Conservation (phyloP, 35 echinoderm and acorn worm genomes). For the Stichopus chloronotus region DNA sequence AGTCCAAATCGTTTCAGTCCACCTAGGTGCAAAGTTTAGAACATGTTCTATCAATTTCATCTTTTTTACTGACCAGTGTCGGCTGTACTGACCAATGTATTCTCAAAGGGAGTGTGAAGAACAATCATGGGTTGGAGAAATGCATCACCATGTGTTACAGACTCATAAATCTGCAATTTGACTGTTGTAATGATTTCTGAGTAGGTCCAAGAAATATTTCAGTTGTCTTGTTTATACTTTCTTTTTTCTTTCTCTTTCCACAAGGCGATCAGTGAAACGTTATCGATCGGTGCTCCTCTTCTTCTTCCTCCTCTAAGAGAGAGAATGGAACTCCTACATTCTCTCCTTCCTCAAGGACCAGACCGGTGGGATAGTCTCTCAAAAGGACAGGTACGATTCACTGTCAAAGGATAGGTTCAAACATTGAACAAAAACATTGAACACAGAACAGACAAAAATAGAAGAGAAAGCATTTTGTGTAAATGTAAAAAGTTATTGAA, state of each 20-base stretch:
- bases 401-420: too few species aligned
- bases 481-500: too few species aligned
- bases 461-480: too few species aligned
- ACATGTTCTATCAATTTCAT: too few species aligned
- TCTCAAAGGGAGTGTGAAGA: too few species aligned
- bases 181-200: not conserved
- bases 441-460: too few species aligned
- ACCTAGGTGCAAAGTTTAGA: too few species aligned
- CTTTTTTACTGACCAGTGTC: too few species aligned
- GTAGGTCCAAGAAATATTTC: not conserved
- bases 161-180: not conserved
- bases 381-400: conserved; percentile 82
- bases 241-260: conserved; percentile 10
- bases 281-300: conserved; percentile 94
- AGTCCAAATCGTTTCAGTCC: too few species aligned
- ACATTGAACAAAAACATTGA: too few species aligned
- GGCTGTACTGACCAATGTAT: too few species aligned
- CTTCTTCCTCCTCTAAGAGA: conserved; percentile 90
- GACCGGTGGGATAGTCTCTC: conserved; percentile 96
- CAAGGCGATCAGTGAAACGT: conserved; percentile 96
- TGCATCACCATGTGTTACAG: not conserved
- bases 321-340: conserved; percentile 94
- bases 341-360: conserved; percentile 94
- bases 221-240: not conserved
- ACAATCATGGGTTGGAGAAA: too few species aligned